phyloP scores from a whole-genome alignment of 2,797 vertebrate species.

The Pipistrellus nathusii region DNA sequence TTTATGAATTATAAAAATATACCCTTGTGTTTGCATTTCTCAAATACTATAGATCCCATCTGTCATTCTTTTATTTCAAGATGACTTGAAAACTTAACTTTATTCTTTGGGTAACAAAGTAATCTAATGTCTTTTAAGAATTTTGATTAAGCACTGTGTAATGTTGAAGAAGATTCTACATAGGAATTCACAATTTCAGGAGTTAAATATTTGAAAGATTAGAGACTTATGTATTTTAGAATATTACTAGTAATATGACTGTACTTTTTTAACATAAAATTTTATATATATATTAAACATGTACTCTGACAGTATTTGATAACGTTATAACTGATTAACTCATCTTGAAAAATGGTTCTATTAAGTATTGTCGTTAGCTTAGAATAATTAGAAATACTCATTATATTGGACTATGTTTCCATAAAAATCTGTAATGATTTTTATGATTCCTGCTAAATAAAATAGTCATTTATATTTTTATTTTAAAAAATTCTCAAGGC shows the following conservation, averaged over 20 bases:
- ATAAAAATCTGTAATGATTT: constrained; percentile 19
- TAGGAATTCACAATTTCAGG: not conserved
- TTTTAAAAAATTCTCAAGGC: not conserved
- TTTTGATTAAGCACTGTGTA: not conserved
- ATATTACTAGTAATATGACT: not conserved
- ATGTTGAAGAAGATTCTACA: not conserved
- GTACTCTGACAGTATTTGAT: not conserved
- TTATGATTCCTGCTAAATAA: not conserved
- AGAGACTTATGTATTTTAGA: not conserved
- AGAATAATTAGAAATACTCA: constrained; percentile 39
- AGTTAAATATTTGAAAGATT: constrained; percentile 32
- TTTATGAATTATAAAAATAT: not conserved
- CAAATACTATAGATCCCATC: not conserved
- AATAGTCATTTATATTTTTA: constrained; percentile 40
- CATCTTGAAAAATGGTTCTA: not conserved
- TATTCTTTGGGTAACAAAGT: not conserved
- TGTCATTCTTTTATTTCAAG: not conserved
- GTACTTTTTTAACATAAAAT: not conserved
- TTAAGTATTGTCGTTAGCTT: constrained; percentile 37
- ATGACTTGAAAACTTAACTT: not conserved
- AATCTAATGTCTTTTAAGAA: not conserved
- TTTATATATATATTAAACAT: not conserved
- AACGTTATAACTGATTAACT: not conserved
- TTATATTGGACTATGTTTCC: not conserved
- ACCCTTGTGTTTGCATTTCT: not conserved